Evolutionary conservation across 2,797 vertebrate genomes (phyloP), one percentile per base, ranked within the genome.

Genomic region (Hapalemur alaotrensis): DNA sequence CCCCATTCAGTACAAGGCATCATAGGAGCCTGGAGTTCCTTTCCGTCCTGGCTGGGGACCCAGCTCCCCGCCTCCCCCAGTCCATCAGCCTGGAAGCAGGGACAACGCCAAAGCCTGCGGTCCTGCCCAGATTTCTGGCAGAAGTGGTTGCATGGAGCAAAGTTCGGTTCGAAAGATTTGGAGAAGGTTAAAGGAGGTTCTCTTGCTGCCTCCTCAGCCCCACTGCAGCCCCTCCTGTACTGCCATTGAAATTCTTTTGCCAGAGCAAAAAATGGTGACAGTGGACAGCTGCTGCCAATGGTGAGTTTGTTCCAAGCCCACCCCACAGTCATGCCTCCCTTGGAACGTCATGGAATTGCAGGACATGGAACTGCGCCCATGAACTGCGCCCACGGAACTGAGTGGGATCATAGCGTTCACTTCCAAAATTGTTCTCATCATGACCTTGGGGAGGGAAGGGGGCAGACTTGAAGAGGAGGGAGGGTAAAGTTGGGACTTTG

Each of bases 201-300:
- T 72, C 81, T 52, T 41, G 5, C 30, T 4, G 4, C 25, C 14
- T 38, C 35, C 20, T 11, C 38, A 46, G 3, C 20, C 43, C 22
- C n/a, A 32, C 1, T 0, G 7, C 7, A 22, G 28, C 8, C 46
- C 11, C 75, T 38, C 13, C 4, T 15, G 6, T 3, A 52, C 41
- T 87, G 30, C 13, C 63, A 14, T 0, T 28, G 32, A 79, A 89
- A 69, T n/a, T 63, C 38, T 92, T 73, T 72, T 41, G 35, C 32
- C 57, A 13, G 70, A 50, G 1, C 14, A 20, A 79, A 67, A 18
- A 28, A 65, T 18, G 2, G 35, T 5, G 48, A 32, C 11, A 7
- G 18, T 15, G 20, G 14, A 22, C 46, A 17, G 73, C 23, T 73
- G 73, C 80, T 69, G 67, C 73, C 54, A 28, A 2, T 3, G 63